Evolutionary conservation across 35 echinoderm and acorn worm species (phyloP), one percentile per base, ranked within the genome.

Genomic region (Chiridota heheva): DNA sequence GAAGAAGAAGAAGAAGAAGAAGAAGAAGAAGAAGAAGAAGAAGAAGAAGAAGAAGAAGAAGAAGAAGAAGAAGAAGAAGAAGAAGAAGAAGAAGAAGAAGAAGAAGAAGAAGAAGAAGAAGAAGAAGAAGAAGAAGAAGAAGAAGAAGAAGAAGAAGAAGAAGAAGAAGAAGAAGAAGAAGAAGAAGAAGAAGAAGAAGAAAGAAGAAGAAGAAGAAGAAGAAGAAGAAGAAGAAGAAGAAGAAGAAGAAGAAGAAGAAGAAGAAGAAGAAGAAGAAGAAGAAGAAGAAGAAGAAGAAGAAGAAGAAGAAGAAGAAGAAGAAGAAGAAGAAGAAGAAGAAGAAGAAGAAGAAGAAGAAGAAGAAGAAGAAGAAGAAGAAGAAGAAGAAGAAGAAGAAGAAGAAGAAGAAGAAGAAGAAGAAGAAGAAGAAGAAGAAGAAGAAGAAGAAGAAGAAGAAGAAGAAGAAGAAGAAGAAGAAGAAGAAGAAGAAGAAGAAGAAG

Each of bases 141-240:
- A n/a, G 48, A 53, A 53, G 48, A 53, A 53, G 48, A n/a, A 53
- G n/a, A n/a, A n/a, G 48, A 53, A 13, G 10, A 53, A 53, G 48
- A 53, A 53, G 48, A 53, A n/a, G 48, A 53, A 53, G 48, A 53
- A 53, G 48, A 53, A n/a, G 48, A 53, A 53, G n/a, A 53, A 53
- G 48, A 53, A n/a, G 48, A 53, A 53, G n/a, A 53, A 53, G 48
- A 53, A 53, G 48, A n/a, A 53, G 48, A n/a, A 53, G 48, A n/a
- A 53, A 53, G 48, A 53, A 53, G 48, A 53, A 53, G 48, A 53
- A 53, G 48, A 53, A 53, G 48, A 53, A 53, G 48, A 53, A 53
- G 48, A 53, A 53, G 48, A 53, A 53, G 48, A 53, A 53, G 48
- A 53, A 53, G 48, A 53, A 53, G 48, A 53, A 53, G 48, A 53